Base-by-base conservation (phyloP, 2,113 vertebrate species). In the Rhynchopsitta pachyrhyncha region DNA sequence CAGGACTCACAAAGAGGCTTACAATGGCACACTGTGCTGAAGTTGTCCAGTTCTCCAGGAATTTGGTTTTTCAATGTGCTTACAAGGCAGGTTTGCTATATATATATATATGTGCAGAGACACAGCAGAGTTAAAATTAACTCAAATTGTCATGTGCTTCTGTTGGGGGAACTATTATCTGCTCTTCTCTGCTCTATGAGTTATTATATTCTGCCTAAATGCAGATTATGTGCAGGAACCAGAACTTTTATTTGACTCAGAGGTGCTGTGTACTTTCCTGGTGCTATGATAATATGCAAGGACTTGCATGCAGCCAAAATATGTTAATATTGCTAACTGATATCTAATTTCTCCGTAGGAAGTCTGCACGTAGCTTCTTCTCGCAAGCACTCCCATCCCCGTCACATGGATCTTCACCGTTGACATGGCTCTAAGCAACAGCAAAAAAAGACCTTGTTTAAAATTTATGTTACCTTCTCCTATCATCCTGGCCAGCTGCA, bases 321-420 rank as follows among this genome's bases (percentile, higher is more conserved):
- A 66, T 42, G 50, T 85, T 69, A 88, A 94, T 49, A 60, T 69
- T 91, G 68, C 31, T 96, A 98, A 94, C 79, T 77, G 97, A 78
- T 97, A 96, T 88, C 97, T 94, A 94, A 96, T 96, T 91, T 98
- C 86, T 97, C 59, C 74, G 44, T 88, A 96, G 92, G 90, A 92
- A 68, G 66, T 90, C 92, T 94, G 86, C 67, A 86, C 63, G 93
- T 63, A 78, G 49, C 89, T 96, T 96, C 71, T 90, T 91, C 93
- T 94, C 55, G 81, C 83, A 93, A 66, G 60, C 37, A 46, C 35
- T 95, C 20, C 39, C 84, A 95, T 90, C 47, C 89, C 90, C 82
- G 95, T 95, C 91, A 96, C 68, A 95, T 16, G 20, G 37, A 87
- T 89, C 90, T 97, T 97, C 76, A 83, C 59, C 86, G 74, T 91